phyloP scores from a whole-genome alignment of 2,113 vertebrate genomes.

The Coptodon bakossiorum region DNA sequence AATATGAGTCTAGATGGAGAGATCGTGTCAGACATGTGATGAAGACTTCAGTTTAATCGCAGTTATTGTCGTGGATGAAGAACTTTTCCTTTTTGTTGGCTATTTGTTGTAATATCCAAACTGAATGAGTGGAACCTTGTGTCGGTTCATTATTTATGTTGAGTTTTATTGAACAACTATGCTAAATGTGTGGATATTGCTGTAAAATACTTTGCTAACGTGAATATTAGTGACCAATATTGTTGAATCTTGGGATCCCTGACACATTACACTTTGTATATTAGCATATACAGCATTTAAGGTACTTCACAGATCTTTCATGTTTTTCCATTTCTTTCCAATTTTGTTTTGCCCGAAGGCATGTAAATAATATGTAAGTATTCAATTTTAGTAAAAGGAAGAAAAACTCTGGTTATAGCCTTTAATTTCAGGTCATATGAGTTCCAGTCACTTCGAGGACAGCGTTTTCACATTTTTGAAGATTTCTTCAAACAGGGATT shows the following conservation, averaged over 20 bases:
- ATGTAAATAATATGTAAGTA: slow-evolving; percentile 75
- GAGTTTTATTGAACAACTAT: slow-evolving; percentile 55
- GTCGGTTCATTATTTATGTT: slow-evolving; percentile 54
- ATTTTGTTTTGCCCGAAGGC: slow-evolving; percentile 40
- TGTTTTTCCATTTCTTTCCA: slow-evolving; percentile 17
- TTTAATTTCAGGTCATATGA: slow-evolving; percentile 36
- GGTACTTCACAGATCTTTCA: slow-evolving; percentile 51
- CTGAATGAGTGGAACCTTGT: slow-evolving; percentile 47
- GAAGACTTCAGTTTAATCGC: slow-evolving; percentile 17
- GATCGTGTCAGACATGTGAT: slow-evolving; percentile 25
- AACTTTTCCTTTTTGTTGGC: slow-evolving; percentile 13
- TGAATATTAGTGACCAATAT: slow-evolving; percentile 75
- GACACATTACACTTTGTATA: slow-evolving; percentile 71
- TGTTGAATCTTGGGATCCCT: slow-evolving; percentile 71
- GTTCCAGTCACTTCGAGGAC: slow-evolving; percentile 23
- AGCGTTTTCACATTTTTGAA: slow-evolving; percentile 36
- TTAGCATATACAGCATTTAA: slow-evolving; percentile 68
- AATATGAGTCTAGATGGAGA: slow-evolving; percentile 60
- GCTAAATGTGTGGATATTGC: slow-evolving; percentile 73
- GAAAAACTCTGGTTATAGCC: slow-evolving; percentile 2
- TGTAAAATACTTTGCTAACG: slow-evolving; percentile 79
- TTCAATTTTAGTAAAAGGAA: slow-evolving; percentile 46
- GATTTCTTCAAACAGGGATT: slow-evolving; percentile 52
- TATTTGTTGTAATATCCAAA: slow-evolving; percentile 29
- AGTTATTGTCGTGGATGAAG: background rate